Evolutionary conservation across 2,797 vertebrate species (phyloP).

Genomic region (Ambastaia sidthimunki): DNA sequence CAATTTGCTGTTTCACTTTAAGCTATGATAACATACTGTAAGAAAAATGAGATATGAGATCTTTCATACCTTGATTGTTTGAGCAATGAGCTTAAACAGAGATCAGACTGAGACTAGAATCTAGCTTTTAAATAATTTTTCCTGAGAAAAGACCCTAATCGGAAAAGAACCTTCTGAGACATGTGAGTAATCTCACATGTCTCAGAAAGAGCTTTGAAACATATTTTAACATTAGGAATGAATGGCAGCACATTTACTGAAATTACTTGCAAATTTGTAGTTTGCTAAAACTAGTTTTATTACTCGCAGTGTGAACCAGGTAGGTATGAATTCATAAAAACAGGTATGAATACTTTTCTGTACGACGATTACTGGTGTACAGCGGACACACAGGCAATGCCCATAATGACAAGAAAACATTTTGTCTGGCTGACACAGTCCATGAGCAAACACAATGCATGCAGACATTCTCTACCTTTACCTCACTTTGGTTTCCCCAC

Average conservation of each 20-base stretch:
- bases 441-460: slow-evolving; percentile 22
- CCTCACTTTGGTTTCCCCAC: background rate
- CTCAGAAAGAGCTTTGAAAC: no score
- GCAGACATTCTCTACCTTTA: background rate
- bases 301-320: background rate
- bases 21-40: background rate
- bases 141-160: background rate
- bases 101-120: no score
- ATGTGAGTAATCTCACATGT: no score
- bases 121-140: no score
- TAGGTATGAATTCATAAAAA: no score
- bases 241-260: no score
- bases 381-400: background rate
- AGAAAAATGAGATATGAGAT: no score
- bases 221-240: no score
- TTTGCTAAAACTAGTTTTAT: background rate
- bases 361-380: background rate
- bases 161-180: no score
- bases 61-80: no score
- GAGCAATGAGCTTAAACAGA: no score
- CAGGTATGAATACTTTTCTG: background rate
- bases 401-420: background rate
- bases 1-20: slow-evolving; percentile 39
- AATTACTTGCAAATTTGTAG: no score
- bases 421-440: slow-evolving; percentile 6